phyloP scores from a whole-genome alignment of 2,113 vertebrate genomes.

The Panthera leo region DNA sequence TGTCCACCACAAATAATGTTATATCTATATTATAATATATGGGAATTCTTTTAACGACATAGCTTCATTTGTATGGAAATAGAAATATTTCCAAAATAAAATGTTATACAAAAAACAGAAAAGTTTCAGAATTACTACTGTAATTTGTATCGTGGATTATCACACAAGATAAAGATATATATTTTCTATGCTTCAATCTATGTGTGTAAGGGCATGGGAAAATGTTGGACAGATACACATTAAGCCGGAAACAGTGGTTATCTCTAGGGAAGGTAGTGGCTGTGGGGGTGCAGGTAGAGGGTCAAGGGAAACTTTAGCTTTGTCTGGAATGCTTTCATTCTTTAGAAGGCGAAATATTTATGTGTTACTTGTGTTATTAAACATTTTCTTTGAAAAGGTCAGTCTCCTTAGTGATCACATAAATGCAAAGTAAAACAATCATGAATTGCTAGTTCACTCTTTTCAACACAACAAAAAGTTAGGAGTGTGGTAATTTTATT shows the following conservation, averaged over 20 bases:
- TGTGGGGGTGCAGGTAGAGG: background rate
- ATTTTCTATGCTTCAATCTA: background rate
- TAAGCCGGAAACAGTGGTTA: background rate
- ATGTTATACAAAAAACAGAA: background rate
- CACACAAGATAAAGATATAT: background rate
- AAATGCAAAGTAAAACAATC: slow-evolving; percentile 16
- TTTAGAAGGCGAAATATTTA: background rate
- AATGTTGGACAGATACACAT: background rate
- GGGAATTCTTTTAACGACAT: background rate
- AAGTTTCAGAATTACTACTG: background rate
- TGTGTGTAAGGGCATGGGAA: background rate
- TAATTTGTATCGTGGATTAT: background rate
- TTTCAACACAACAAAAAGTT: background rate
- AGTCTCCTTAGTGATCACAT: background rate
- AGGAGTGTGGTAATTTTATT: background rate
- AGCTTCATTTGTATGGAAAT: background rate
- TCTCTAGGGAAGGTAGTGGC: background rate
- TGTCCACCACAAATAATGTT: background rate
- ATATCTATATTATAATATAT: background rate
- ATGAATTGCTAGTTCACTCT: background rate
- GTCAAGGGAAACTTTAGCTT: background rate
- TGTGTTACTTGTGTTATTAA: background rate
- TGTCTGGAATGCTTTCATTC: background rate
- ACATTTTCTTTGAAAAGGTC: background rate
- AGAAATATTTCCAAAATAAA: background rate